Evolutionary conservation across 2,113 vertebrate species (phyloP), one percentile per base, ranked within the genome.

Genomic region (Heterotilapia buettikoferi): DNA sequence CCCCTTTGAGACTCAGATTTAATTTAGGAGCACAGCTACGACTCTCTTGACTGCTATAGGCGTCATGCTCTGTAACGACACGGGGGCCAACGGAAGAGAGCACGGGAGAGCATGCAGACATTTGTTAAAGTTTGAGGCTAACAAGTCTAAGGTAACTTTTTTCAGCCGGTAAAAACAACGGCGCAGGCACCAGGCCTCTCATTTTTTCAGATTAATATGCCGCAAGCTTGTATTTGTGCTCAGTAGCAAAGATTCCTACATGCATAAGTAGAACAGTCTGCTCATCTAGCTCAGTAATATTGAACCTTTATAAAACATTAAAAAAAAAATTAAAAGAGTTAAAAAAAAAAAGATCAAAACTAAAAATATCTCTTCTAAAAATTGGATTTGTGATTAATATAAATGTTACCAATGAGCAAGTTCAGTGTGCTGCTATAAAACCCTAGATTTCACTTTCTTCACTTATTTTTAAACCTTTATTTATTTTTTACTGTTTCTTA

Each of bases 1-100:
- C 76, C 80, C 90, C 80, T 92, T 16, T 52, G 90, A 91, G 89
- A 89, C 54, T 84, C 90, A 68, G 91, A 94, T 94, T 94, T 93
- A 90, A 93, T 95, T 93, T 92, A 85, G 89, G 81, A 88, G 78
- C 83, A 54, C 9, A 36, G 47, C 90, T 88, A 92, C 13, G 45
- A 90, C 91, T 91, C 92, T 93, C 94, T 78, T 52, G 87, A 80
- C 92, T 68, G 88, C 89, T 7, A 36, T 31, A 88, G 92, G 82
- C 68, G 57, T 93, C 88, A 86, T 47, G 86, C 92, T 33, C 85
- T 83, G 76, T 66, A 83, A 73, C 52, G 4, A 61, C 6, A 18
- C 76, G 18, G 80, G 36, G 90, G 61, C 71, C 91, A 61, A 52
- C n/a, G 11, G 92, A 89, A 82, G 59, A 50, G 45, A 71, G 40